A percentile compares a stretch with the other conserved stretches of the same genome.
Evolutionary conservation across 2,797 vertebrate genomes (phyloP).

Genomic region (Heliangelus exortis): DNA sequence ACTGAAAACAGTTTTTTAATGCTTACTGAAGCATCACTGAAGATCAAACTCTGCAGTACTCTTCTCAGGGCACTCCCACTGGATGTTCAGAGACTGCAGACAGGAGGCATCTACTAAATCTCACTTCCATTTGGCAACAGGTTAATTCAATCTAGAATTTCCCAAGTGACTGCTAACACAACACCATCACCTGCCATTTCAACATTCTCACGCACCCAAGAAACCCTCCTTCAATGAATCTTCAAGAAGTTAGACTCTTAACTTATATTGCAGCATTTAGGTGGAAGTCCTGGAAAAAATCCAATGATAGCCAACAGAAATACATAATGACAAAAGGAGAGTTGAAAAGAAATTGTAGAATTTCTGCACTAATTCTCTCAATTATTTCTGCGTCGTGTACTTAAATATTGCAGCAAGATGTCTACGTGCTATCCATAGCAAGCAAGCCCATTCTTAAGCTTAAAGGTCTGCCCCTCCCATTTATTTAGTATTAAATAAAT

Average conservation of each 20-base stretch:
- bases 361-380: constrained; percentile 33
- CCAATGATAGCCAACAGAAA: not conserved
- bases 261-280: not conserved
- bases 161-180: not conserved
- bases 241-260: not conserved
- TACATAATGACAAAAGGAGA: not conserved
- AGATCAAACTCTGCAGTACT: not conserved
- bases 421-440: fast-evolving
- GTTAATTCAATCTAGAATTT: not conserved
- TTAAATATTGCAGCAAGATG: not conserved
- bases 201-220: not conserved
- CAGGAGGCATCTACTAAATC: not conserved
- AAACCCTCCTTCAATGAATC: not conserved
- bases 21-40: not conserved
- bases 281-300: not conserved
- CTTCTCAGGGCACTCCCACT: not conserved
- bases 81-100: not conserved
- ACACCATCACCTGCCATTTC: not conserved
- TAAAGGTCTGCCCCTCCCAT: not conserved
- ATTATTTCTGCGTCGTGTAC: not conserved
- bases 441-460: not conserved
- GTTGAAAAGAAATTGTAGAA: not conserved
- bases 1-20: not conserved
- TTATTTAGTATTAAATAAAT: not conserved
- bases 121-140: not conserved